phyloP scores from a whole-genome alignment of 2,888 invertebrate species.

The Sesia bembeciformis region DNA sequence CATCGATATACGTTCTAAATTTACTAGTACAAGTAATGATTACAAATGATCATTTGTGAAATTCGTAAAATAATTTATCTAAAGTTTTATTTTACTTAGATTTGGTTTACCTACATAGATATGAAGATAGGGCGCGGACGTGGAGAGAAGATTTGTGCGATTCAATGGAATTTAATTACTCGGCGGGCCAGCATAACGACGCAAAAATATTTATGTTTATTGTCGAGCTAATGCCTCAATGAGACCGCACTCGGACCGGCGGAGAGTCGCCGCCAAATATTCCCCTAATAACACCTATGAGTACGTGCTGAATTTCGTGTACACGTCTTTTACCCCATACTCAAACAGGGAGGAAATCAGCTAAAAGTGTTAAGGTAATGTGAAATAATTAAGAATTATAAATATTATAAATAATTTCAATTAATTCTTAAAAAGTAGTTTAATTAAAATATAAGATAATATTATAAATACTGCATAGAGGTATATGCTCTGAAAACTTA shows the following conservation, averaged over 20 bases:
- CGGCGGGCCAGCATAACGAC: constrained; percentile 54
- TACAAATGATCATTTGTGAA: background rate
- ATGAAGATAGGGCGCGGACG: constrained; percentile 13
- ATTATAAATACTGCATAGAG: no score
- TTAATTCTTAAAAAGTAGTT: no score
- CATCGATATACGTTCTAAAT: no score
- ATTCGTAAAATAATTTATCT: background rate
- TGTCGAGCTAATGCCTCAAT: constrained; percentile 56
- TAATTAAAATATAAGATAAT: no score
- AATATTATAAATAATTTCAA: no score
- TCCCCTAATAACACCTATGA: constrained; percentile 6
- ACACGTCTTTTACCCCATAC: no score
- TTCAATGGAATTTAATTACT: constrained; percentile 71
- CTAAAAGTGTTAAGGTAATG: no score
- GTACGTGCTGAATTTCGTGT: background rate
- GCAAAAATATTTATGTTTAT: constrained; percentile 74
- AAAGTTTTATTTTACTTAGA: background rate
- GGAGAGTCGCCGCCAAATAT: constrained; percentile 10
- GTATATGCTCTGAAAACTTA: no score
- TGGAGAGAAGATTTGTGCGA: constrained; percentile 66
- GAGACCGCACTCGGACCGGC: constrained; percentile 40
- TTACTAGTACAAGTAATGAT: no score
- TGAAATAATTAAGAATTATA: no score
- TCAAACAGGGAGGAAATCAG: no score
- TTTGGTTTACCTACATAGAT: background rate